These are phyloP conservation scores for Ctenopoma multispine DNA, from an alignment of 2,797 vertebrate genomes.

Conservation along the genomic window DNA sequence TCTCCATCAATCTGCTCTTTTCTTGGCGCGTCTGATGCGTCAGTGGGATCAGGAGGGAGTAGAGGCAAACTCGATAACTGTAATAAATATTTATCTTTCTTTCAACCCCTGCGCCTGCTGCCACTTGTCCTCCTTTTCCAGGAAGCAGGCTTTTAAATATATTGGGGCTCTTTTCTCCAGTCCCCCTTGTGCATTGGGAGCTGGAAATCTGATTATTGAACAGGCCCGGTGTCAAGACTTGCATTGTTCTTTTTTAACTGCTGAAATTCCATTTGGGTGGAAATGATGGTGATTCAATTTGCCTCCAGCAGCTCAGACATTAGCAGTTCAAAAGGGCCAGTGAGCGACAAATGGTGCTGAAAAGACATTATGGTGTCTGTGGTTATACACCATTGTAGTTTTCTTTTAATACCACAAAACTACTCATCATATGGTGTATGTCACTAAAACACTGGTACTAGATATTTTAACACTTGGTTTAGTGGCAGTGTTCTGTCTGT, in stretches of 20 bases:
- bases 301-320: slow-evolving; percentile 81
- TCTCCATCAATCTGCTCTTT: slow-evolving; percentile 86
- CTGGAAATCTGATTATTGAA: slow-evolving; percentile 87
- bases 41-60: slow-evolving; percentile 80
- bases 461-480: slow-evolving; percentile 64
- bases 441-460: slow-evolving; percentile 57
- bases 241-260: slow-evolving; percentile 85
- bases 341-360: slow-evolving; percentile 77
- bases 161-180: slow-evolving; percentile 84
- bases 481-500: slow-evolving; percentile 24
- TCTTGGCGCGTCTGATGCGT: slow-evolving; percentile 80
- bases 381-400: slow-evolving; percentile 70
- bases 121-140: slow-evolving; percentile 84
- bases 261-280: slow-evolving; percentile 86
- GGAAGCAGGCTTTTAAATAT: slow-evolving; percentile 89
- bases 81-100: slow-evolving; percentile 89
- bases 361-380: slow-evolving; percentile 78
- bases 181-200: slow-evolving; percentile 83
- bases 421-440: slow-evolving; percentile 69
- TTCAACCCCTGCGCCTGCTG: slow-evolving; percentile 84
- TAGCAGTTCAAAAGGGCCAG: slow-evolving; percentile 81
- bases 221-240: slow-evolving; percentile 82
- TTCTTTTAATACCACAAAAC: slow-evolving; percentile 76
- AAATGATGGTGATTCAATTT: slow-evolving; percentile 88
- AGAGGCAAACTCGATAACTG: slow-evolving; percentile 85